These are phyloP conservation scores for Liolophura sinensis DNA, from an alignment of 1,140 invertebrate species.

Conservation along the genomic window DNA sequence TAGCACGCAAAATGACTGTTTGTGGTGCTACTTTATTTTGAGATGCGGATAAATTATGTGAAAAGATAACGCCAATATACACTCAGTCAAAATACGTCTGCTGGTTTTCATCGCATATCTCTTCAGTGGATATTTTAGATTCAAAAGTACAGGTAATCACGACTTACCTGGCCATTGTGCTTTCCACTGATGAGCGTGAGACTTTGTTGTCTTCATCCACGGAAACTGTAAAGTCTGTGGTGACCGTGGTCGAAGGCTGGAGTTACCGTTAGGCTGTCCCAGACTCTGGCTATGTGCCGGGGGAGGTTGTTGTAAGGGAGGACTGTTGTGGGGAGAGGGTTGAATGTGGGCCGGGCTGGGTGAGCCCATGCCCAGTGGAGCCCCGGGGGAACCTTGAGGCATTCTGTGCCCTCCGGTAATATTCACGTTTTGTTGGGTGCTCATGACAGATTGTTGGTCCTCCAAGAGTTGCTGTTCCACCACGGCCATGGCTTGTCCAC, in stretches of 20 bases:
- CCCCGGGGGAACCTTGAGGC: neutral
- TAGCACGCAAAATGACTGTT: too few species aligned
- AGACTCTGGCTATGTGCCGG: conserved; percentile 36
- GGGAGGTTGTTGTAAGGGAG: conserved; percentile 26
- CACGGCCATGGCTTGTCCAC: conserved; percentile 50
- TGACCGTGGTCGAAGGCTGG: conserved; percentile 6
- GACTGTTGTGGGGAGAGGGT: conserved; percentile 15
- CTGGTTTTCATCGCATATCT: too few species aligned
- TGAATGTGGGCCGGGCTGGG: conserved; percentile 43
- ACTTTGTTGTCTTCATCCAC: conserved; percentile 60
- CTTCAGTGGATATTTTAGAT: too few species aligned
- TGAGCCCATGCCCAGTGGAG: conserved; percentile 16
- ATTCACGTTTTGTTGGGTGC: too few species aligned
- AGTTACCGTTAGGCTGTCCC: neutral
- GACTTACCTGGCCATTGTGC: conserved; percentile 55
- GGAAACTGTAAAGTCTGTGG: conserved; percentile 47
- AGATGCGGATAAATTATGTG: too few species aligned
- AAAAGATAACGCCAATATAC: too few species aligned
- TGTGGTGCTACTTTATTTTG: too few species aligned
- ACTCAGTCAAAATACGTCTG: too few species aligned
- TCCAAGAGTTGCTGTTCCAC: conserved; percentile 36
- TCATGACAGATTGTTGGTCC: neutral
- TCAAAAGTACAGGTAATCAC: too few species aligned
- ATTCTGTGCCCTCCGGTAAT: too few species aligned
- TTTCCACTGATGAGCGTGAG: conserved; percentile 58